Evolutionary conservation across 2,113 vertebrate species (phyloP).

Genomic region (Pangasianodon gigas): DNA sequence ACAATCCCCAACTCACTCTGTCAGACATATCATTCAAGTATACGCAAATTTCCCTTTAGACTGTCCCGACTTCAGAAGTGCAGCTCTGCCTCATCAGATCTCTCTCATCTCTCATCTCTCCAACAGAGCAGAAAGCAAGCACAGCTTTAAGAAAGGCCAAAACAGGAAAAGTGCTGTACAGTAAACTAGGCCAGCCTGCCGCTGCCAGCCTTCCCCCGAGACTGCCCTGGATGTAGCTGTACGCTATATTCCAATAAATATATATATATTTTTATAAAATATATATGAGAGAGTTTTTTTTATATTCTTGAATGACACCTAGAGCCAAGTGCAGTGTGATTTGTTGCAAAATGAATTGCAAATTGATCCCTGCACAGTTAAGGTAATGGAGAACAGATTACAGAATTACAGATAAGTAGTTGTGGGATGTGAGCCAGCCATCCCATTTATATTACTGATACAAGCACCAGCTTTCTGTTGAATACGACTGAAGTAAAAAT

Average conservation of each 20-base stretch:
- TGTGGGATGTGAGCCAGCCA: neutral
- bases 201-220: slow-evolving; percentile 16
- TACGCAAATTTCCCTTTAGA: neutral
- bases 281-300: neutral
- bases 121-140: slow-evolving; percentile 11
- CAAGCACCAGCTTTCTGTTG: neutral
- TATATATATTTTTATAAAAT: neutral
- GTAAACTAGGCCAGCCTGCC: slow-evolving; percentile 44
- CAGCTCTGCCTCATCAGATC: slow-evolving; percentile 39
- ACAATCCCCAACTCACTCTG: neutral
- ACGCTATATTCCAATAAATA: neutral
- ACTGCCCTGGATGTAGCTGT: neutral
- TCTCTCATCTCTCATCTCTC: slow-evolving; percentile 6
- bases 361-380: slow-evolving; percentile 6
- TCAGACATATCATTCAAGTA: slow-evolving; percentile 12
- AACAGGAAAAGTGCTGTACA: slow-evolving; percentile 35
- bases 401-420: neutral
- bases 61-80: slow-evolving; percentile 32
- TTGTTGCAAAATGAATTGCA: slow-evolving; percentile 10
- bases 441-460: neutral
- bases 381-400: slow-evolving; percentile 3
- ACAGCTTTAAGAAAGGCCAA: slow-evolving; percentile 14
- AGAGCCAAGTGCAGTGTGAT: slow-evolving; percentile 11
- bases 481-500: neutral
- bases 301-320: slow-evolving; percentile 7